Percentiles rank a stretch among this genome's conserved stretches.
Conservation (phyloP, 2,888 invertebrate species). For the Actias luna region DNA sequence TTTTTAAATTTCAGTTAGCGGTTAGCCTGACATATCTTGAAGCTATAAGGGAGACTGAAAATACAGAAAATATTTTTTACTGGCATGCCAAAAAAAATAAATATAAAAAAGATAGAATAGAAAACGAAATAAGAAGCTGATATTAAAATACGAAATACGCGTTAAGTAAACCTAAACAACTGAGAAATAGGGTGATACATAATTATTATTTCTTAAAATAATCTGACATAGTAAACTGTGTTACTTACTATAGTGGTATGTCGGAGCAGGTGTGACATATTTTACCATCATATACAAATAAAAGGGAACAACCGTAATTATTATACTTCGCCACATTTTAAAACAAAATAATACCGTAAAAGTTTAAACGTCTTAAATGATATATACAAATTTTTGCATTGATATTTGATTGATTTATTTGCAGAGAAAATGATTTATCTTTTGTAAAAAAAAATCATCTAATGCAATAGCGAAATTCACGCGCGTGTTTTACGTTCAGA, state of each 20-base stretch:
- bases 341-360: slow-evolving; percentile 12
- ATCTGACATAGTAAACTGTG: slow-evolving; percentile 10
- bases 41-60: too few relatives aligned
- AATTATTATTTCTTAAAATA: neutral
- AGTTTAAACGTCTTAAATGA: neutral
- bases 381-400: neutral
- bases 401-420: neutral
- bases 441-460: neutral
- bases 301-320: slow-evolving; percentile 29
- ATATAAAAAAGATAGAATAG: too few relatives aligned
- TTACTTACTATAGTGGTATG: slow-evolving; percentile 52
- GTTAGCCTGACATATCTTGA: too few relatives aligned
- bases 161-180: neutral
- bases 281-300: slow-evolving; percentile 38
- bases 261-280: slow-evolving; percentile 45
- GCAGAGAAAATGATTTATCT: neutral
- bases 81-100: too few relatives aligned
- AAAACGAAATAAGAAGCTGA: too few relatives aligned
- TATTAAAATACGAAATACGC: neutral
- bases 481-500: slow-evolving; percentile 16
- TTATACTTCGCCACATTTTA: slow-evolving; percentile 42
- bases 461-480: neutral
- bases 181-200: neutral
- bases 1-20: too few relatives aligned
- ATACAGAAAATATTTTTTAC: too few relatives aligned